These are phyloP conservation scores for Nomada ruficornis DNA, from an alignment of 2,888 invertebrate genomes.

Conservation along the genomic window DNA sequence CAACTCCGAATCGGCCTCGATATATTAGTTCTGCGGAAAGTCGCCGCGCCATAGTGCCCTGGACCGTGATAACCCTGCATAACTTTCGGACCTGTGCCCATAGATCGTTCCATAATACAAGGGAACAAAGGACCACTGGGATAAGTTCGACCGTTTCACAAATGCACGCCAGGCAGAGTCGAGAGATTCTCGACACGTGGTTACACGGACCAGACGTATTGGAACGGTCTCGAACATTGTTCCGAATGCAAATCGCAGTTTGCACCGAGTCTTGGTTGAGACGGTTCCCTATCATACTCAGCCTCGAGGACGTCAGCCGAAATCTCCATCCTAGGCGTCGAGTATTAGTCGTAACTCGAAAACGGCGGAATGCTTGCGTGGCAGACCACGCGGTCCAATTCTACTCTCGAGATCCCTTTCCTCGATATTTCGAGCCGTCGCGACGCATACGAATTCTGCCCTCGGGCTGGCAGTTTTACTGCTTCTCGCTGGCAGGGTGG, in stretches of 20 bases:
- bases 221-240: conserved; percentile 70
- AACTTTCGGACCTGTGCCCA: conserved; percentile 24
- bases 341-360: conserved; percentile 49
- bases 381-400: conserved; percentile 51
- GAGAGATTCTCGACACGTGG: conserved; percentile 48
- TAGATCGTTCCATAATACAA: conserved; percentile 29
- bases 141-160: conserved; percentile 60
- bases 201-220: conserved; percentile 53
- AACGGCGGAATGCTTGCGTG: conserved; percentile 53
- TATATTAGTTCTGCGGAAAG: conserved; percentile 12
- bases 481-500: not conserved
- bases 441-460: conserved; percentile 23
- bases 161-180: conserved; percentile 46
- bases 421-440: conserved; percentile 33
- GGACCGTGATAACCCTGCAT: conserved; percentile 18
- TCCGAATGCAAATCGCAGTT: conserved; percentile 73
- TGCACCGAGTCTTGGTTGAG: conserved; percentile 53
- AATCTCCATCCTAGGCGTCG: conserved; percentile 37
- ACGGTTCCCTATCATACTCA: conserved; percentile 54
- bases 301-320: conserved; percentile 63
- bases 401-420: conserved; percentile 33
- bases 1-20: not conserved
- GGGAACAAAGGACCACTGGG: not conserved
- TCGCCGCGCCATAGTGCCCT: not conserved
- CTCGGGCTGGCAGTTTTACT: conserved; percentile 10